Conservation (phyloP, 2,113 vertebrate genomes). For the Albula glossodonta region DNA sequence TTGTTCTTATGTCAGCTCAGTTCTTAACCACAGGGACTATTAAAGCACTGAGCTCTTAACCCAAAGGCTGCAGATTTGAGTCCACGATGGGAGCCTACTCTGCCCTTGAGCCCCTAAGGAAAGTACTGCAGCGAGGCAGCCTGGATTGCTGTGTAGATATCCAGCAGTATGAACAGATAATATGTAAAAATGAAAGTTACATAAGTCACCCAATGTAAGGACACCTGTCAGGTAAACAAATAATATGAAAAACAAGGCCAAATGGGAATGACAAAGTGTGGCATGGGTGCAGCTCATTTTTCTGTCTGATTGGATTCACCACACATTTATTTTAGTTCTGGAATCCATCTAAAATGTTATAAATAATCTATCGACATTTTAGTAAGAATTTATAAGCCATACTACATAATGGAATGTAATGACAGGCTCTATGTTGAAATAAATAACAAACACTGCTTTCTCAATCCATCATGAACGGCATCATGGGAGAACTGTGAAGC, state of each 20-base stretch:
- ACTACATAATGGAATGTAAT: conserved; percentile 47
- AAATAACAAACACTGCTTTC: conserved; percentile 25
- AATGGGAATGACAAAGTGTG: neutral
- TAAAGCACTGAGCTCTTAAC: neutral
- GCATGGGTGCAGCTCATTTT: neutral
- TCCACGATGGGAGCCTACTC: neutral
- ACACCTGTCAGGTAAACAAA: neutral
- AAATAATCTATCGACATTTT: conserved; percentile 39
- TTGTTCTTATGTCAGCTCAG: too few relatives aligned
- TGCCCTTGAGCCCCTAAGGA: too few relatives aligned
- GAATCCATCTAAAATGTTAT: conserved; percentile 28
- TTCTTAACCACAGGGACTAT: too few relatives aligned
- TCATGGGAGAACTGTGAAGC: neutral
- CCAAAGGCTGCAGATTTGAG: neutral
- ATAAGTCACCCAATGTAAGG: neutral
- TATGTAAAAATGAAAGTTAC: neutral
- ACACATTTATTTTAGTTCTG: neutral
- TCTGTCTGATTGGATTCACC: conserved; percentile 1
- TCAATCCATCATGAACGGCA: conserved; percentile 1
- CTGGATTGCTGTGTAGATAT: neutral
- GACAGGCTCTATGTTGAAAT: conserved; percentile 32
- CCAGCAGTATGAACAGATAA: neutral
- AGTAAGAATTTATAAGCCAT: conserved; percentile 42
- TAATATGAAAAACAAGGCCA: neutral
- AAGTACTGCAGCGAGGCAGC: too few relatives aligned